Evolutionary conservation across 2,888 invertebrate genomes (phyloP).

Genomic region (Tetrapedia diversipes): DNA sequence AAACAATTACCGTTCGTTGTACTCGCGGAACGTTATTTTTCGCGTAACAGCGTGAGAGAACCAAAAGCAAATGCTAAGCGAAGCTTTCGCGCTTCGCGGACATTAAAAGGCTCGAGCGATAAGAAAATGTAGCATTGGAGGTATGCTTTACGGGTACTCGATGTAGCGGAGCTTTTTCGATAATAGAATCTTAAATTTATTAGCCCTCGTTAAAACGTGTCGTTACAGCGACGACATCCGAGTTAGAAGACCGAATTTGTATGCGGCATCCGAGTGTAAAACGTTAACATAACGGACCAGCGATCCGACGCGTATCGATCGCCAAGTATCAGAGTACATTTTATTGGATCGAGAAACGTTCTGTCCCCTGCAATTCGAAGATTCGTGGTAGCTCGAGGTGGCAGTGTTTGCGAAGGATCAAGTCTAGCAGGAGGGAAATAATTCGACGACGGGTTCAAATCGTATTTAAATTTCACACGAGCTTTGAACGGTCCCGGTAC

Average conservation of each 20-base stretch:
- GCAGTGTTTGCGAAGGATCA: constrained; percentile 59
- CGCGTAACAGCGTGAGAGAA: neutral
- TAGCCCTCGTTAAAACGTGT: too few species aligned
- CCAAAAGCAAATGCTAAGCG: too few species aligned
- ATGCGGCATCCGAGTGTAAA: too few species aligned
- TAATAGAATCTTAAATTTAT: too few species aligned
- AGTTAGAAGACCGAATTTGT: too few species aligned
- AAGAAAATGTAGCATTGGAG: too few species aligned
- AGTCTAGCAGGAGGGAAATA: constrained; percentile 48
- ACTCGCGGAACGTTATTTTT: neutral
- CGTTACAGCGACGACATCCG: too few species aligned
- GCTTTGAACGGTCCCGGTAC: constrained; percentile 40
- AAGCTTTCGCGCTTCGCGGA: neutral
- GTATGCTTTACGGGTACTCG: too few species aligned
- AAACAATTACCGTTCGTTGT: neutral
- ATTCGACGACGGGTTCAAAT: constrained; percentile 54
- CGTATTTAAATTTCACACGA: constrained; percentile 61
- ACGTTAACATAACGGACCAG: constrained; percentile 7
- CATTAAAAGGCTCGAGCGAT: neutral
- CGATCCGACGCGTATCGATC: constrained; percentile 23
- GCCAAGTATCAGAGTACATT: constrained; percentile 2
- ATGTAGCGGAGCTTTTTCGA: too few species aligned
- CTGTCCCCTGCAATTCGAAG: constrained; percentile 39
- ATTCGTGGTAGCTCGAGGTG: constrained; percentile 28
- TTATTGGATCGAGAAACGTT: constrained; percentile 22